A percentile compares a stretch with the other conserved stretches of the same genome.
Evolutionary conservation across 1,140 invertebrate species (phyloP).

Genomic region (Drosophila oshimai): DNA sequence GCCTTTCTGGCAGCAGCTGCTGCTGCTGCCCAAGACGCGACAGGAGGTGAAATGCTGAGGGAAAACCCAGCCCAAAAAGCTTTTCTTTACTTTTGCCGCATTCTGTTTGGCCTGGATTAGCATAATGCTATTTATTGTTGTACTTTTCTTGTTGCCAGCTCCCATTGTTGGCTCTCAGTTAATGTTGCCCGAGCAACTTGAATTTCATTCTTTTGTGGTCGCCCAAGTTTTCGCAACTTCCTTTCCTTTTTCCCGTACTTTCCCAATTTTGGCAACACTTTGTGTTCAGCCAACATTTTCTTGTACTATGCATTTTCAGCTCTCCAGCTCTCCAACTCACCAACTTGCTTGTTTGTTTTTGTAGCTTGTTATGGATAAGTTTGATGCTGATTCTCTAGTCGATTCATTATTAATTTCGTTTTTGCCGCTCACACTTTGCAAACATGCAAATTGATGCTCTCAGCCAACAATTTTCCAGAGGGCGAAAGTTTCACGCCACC

Average conservation of each 20-base stretch:
- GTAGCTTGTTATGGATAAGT: slow-evolving; percentile 33
- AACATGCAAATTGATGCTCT: slow-evolving; percentile 35
- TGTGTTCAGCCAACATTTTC: slow-evolving; percentile 11
- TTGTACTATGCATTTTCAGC: slow-evolving; percentile 3
- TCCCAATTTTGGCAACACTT: slow-evolving; percentile 17
- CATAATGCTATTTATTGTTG: slow-evolving; percentile 79
- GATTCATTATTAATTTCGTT: slow-evolving; percentile 42
- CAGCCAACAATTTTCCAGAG: slow-evolving; percentile 11
- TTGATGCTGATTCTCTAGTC: slow-evolving; percentile 29
- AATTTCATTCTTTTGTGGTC: slow-evolving; percentile 40
- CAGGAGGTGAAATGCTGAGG: slow-evolving; percentile 33
- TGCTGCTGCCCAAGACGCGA: slow-evolving; percentile 47
- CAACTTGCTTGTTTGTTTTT: slow-evolving; percentile 21
- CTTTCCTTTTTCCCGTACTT: no score
- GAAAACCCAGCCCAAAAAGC: slow-evolving; percentile 34
- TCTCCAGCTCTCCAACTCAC: neutral
- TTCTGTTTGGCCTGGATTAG: slow-evolving; percentile 78
- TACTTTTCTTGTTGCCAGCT: slow-evolving; percentile 62
- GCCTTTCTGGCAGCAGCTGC: slow-evolving; percentile 59
- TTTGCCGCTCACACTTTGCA: slow-evolving; percentile 27
- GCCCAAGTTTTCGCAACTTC: slow-evolving; percentile 24
- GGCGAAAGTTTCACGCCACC: neutral
- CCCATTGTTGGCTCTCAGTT: slow-evolving; percentile 54
- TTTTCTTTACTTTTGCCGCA: slow-evolving; percentile 70
- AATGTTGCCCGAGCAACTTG: slow-evolving; percentile 58